phyloP scores from a whole-genome alignment of 2,113 vertebrate genomes.

The Boulengerochromis microlepis region DNA sequence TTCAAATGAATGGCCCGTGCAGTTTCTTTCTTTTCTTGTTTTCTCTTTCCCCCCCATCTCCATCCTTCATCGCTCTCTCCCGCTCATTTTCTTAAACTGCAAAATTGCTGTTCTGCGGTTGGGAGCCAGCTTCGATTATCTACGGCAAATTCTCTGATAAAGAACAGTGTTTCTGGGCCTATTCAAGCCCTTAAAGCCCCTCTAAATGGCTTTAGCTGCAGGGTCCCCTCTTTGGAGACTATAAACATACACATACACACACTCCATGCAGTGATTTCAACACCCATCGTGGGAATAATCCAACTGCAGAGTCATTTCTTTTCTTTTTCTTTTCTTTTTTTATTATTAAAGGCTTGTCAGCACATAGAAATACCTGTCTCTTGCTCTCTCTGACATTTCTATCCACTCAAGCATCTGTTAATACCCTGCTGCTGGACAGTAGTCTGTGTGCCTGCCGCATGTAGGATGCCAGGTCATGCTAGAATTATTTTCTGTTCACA shows the following conservation, averaged over 20 bases:
- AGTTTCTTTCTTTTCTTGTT: not conserved
- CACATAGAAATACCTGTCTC: slow-evolving; percentile 3
- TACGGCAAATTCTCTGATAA: slow-evolving; percentile 63
- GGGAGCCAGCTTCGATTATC: slow-evolving; percentile 60
- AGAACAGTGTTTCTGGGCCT: slow-evolving; percentile 54
- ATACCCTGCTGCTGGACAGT: not conserved
- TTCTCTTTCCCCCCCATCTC: not conserved
- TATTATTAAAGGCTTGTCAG: slow-evolving; percentile 10
- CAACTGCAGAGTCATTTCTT: slow-evolving; percentile 26
- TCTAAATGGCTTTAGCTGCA: slow-evolving; percentile 63
- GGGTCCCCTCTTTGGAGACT: slow-evolving; percentile 46
- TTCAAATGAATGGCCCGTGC: not conserved
- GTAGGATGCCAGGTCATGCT: not conserved
- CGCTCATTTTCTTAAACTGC: slow-evolving; percentile 49
- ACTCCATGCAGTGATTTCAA: slow-evolving; percentile 27
- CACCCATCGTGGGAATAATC: slow-evolving; percentile 31
- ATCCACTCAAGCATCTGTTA: not conserved
- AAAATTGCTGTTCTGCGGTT: slow-evolving; percentile 52
- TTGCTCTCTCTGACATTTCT: not conserved
- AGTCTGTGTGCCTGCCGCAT: not conserved
- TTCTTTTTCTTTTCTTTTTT: not conserved
- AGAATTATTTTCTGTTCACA: not conserved
- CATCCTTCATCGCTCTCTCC: not conserved
- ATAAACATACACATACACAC: not conserved
- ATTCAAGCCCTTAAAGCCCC: slow-evolving; percentile 58